These are phyloP conservation scores for Acronicta psi DNA, from an alignment of 2,888 invertebrate species.

Conservation along the genomic window DNA sequence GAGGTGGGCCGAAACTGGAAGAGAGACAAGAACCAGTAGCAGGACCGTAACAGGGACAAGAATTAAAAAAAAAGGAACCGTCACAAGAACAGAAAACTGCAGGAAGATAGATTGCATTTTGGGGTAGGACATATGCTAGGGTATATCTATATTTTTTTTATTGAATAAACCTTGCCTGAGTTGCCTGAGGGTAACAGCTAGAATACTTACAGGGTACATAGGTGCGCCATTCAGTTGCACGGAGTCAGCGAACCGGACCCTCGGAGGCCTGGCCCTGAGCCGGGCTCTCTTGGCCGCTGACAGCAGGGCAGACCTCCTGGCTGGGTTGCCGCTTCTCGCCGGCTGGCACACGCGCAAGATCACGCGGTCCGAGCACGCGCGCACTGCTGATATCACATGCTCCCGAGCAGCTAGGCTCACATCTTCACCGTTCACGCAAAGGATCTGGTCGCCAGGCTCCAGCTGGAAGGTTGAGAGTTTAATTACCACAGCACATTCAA, in stretches of 20 bases:
- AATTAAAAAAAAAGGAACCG: too few relatives aligned
- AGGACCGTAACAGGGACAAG: too few relatives aligned
- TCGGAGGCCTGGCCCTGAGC: conserved; percentile 93
- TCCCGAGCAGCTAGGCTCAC: conserved; percentile 95
- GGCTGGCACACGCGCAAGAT: conserved; percentile 95
- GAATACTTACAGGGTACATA: conserved; percentile 91
- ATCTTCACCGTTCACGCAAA: conserved; percentile 97
- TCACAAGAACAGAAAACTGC: too few relatives aligned
- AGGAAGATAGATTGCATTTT: too few relatives aligned
- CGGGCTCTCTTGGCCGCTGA: conserved; percentile 96
- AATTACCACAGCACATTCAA: too few relatives aligned
- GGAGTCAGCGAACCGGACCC: conserved; percentile 96
- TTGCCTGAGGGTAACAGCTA: too few relatives aligned
- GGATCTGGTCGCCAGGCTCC: conserved; percentile 96
- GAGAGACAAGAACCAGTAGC: too few relatives aligned
- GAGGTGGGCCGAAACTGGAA: not conserved
- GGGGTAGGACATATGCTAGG: too few relatives aligned
- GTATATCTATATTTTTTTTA: too few relatives aligned
- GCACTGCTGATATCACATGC: conserved; percentile 96
- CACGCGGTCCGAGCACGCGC: conserved; percentile 94
- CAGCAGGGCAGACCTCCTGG: conserved; percentile 94
- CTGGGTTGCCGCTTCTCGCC: conserved; percentile 86
- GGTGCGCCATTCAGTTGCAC: conserved; percentile 96
- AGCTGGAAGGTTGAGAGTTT: conserved; percentile 82
- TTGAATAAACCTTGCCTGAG: too few relatives aligned